These are phyloP conservation scores for Manacus vitellinus DNA, from an alignment of 2,113 vertebrate species.

Conservation along the genomic window DNA sequence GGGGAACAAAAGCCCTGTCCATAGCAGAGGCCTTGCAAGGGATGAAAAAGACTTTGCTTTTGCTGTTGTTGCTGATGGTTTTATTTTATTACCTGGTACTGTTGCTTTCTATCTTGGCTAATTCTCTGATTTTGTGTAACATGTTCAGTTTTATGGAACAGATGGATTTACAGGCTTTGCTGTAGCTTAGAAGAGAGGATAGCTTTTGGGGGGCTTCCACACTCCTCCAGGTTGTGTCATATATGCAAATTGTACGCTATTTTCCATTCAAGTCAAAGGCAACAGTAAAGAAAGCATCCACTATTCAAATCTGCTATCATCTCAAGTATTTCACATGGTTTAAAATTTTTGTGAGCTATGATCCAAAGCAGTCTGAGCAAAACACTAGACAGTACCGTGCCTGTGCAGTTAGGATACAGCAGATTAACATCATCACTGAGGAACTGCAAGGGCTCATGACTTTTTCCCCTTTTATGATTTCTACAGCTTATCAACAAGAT, in stretches of 20 bases:
- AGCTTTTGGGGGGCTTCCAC: background rate
- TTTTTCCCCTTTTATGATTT: background rate
- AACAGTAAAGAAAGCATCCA: background rate
- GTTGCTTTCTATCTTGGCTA: background rate
- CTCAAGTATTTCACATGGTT: background rate
- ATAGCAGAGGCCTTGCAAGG: background rate
- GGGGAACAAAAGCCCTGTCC: background rate
- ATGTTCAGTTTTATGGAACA: background rate
- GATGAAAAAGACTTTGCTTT: background rate
- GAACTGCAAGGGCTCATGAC: background rate
- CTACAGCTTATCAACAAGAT: background rate
- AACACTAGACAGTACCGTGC: background rate
- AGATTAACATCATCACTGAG: background rate
- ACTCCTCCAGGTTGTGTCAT: background rate
- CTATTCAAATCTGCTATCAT: background rate
- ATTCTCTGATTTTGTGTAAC: background rate
- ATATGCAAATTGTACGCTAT: background rate
- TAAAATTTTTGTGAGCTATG: background rate
- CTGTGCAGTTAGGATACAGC: background rate
- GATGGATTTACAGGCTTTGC: background rate
- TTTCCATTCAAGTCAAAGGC: background rate
- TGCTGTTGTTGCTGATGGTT: background rate
- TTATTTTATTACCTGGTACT: background rate
- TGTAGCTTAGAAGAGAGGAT: background rate
- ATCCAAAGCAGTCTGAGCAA: background rate